These are phyloP conservation scores for Columba guinea DNA, from an alignment of 2,797 vertebrate species.

Conservation along the genomic window DNA sequence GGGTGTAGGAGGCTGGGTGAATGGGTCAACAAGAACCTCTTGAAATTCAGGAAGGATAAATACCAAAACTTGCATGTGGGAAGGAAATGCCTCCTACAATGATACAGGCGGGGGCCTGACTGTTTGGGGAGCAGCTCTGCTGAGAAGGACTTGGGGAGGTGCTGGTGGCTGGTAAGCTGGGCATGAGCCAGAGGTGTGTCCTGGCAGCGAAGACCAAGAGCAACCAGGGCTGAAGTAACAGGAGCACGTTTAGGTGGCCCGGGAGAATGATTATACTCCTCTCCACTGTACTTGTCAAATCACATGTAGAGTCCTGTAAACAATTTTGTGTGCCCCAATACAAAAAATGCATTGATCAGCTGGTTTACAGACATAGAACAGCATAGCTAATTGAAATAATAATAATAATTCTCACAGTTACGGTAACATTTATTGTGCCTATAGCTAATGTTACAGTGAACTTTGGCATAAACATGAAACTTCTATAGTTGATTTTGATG, in stretches of 20 bases:
- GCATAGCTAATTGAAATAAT: background rate
- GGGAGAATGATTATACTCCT: background rate
- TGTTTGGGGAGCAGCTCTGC: background rate
- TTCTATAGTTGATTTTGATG: background rate
- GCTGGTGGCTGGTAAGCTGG: background rate
- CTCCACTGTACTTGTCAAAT: background rate
- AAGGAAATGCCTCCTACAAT: background rate
- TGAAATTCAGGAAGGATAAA: background rate
- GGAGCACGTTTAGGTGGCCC: rapidly evolving
- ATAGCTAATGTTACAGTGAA: background rate
- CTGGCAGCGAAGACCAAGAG: background rate
- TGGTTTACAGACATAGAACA: background rate
- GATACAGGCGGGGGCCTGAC: background rate
- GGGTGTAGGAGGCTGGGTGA: background rate
- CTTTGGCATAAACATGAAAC: rapidly evolving
- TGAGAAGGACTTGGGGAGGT: background rate
- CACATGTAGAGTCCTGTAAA: background rate
- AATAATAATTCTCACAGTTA: background rate
- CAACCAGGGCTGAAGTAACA: background rate
- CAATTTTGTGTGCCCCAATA: background rate
- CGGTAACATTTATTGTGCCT: background rate
- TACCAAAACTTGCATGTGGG: background rate
- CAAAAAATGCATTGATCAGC: background rate
- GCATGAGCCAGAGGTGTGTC: background rate
- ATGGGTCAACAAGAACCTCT: background rate